A percentile compares a stretch with the other conserved stretches of the same genome.
Evolutionary conservation across 2,888 invertebrate genomes (phyloP).

Genomic region (Glyphotaelius pellucidus): DNA sequence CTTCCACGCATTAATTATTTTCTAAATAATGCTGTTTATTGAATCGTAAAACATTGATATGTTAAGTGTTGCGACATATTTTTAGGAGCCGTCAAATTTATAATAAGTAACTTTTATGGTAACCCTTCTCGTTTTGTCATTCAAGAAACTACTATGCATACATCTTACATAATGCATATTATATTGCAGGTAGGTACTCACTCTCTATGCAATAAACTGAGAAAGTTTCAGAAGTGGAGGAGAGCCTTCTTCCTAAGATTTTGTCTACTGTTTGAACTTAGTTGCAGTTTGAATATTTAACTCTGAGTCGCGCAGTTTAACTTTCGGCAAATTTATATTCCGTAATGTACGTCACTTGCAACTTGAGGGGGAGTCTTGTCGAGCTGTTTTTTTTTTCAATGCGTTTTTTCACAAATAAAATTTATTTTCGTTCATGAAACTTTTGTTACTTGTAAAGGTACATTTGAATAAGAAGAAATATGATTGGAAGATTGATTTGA

Average conservation of each 20-base stretch:
- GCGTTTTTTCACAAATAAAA: too few species aligned
- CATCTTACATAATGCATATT: background rate
- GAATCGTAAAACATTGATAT: too few species aligned
- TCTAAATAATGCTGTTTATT: too few species aligned
- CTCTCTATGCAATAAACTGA: constrained; percentile 2
- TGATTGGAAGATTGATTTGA: too few species aligned
- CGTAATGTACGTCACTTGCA: background rate
- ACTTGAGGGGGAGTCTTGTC: too few species aligned
- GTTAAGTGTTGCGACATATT: background rate
- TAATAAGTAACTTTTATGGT: background rate
- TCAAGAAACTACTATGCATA: background rate
- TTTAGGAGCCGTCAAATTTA: background rate
- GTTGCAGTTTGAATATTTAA: constrained; percentile 35
- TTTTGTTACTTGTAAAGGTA: too few species aligned
- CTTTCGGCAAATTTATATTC: background rate
- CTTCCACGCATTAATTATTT: too few species aligned
- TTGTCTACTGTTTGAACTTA: constrained; percentile 31
- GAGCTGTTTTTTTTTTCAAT: too few species aligned
- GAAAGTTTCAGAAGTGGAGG: constrained; percentile 6
- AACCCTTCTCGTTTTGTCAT: background rate
- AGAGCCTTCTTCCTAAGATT: constrained; percentile 6
- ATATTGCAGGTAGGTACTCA: background rate
- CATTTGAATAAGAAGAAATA: too few species aligned
- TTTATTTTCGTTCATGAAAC: too few species aligned
- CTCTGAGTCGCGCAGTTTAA: constrained; percentile 25